Evolutionary conservation across 2,888 invertebrate genomes (phyloP).

Genomic region (Drosophila quasianomalipes): DNA sequence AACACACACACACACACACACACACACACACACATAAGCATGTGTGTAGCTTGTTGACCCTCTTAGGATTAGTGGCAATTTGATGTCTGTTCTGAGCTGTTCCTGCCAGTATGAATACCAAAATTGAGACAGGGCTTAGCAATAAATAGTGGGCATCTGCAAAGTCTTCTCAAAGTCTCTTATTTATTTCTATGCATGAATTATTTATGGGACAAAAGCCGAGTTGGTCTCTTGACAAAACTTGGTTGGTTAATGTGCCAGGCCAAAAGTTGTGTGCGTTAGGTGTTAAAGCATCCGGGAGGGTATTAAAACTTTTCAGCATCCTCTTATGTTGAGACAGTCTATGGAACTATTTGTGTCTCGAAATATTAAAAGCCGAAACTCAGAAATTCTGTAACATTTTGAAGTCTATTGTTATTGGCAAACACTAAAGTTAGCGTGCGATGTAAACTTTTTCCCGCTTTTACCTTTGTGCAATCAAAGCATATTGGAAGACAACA

Average conservation of each 20-base stretch:
- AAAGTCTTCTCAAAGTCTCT: conserved; percentile 62
- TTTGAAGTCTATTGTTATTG: conserved; percentile 26
- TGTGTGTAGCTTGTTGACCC: conserved; percentile 39
- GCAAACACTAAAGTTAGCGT: conserved; percentile 21
- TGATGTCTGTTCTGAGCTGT: conserved; percentile 46
- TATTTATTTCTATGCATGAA: conserved; percentile 76
- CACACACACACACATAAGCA: conserved; percentile 9
- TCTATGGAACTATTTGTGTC: neutral
- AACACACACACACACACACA: conserved; percentile 8
- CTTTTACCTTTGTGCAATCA: conserved; percentile 35
- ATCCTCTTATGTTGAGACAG: conserved; percentile 29
- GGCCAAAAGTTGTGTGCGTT: conserved; percentile 32
- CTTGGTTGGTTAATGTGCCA: conserved; percentile 46
- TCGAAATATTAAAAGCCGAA: neutral
- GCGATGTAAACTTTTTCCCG: conserved; percentile 48
- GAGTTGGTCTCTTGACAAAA: conserved; percentile 32
- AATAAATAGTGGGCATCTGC: conserved; percentile 15
- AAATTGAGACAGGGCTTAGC: neutral
- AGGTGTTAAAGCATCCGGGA: conserved; percentile 43
- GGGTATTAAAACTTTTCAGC: conserved; percentile 58
- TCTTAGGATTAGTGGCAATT: conserved; percentile 67
- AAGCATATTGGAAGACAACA: conserved; percentile 57
- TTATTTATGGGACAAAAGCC: conserved; percentile 68
- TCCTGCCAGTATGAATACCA: conserved; percentile 2
- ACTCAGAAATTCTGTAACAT: conserved; percentile 10